Evolutionary conservation across 2,888 invertebrate species (phyloP), one percentile per base, ranked within the genome.

Genomic region (Torymus tubicola): DNA sequence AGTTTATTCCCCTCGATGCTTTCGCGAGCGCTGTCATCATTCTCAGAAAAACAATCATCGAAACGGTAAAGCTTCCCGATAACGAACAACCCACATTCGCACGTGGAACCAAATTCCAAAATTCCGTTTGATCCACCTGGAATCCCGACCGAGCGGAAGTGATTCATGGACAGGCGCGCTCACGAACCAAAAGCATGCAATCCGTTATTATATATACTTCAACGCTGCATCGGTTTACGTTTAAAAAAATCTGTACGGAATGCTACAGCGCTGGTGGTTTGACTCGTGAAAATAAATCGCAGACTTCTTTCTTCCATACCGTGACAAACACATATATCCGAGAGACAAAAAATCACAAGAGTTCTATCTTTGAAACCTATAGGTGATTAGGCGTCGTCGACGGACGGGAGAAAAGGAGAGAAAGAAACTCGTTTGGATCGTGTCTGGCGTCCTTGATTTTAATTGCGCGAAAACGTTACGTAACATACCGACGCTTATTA

Each of bases 71-170:
- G 31, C 31, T 4, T 31, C 31, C 31, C 42, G 42, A 42, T 42
- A 42, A 42, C 42, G 5, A 42, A 8, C 42, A 42, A 42, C 2
- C 21, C 21, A 21, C 21, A 21, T 2, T 52, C 50, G 61, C 52
- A 52, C 63, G 16, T 24, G n/a, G 18, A 24, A 18, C 42, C 50
- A 71, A 21, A 60, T 12, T 21, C 57, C 42, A 11, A 57, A 65
- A 74, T 67, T 13, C 65, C 74, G 57, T 74, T 67, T 52, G 42
- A 42, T 42, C 21, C 67, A 65, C 57, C 42, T 2, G 65, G 65
- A 57, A 73, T 73, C 65, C 55, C 57, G 42, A 42, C 18, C 18
- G 24, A 11, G 3, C 76, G 76, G 76, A 77, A 63, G 57, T 77
- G 76, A 77, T 77, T 77, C 76, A 77, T 67, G 8, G 1, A 0